Evolutionary conservation across 1,140 invertebrate genomes (phyloP).

Genomic region (Eciton burchellii): DNA sequence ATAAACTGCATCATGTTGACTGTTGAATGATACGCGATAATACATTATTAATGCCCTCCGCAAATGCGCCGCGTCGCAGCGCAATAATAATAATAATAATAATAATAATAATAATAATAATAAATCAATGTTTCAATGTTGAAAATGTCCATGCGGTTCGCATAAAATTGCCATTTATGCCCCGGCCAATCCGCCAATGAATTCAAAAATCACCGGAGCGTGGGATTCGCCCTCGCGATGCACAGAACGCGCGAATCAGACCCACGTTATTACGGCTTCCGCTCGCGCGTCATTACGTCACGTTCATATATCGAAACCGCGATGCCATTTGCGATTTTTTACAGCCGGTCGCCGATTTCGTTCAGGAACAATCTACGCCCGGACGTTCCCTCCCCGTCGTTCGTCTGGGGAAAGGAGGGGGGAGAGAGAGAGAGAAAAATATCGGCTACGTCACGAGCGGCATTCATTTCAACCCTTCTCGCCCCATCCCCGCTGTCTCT

Average conservation of each 20-base stretch:
- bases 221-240: background rate
- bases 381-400: background rate
- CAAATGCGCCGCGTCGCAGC: too few species aligned
- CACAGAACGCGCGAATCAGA: background rate
- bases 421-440: slow-evolving; percentile 24
- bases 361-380: background rate
- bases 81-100: too few species aligned
- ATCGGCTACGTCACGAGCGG: background rate
- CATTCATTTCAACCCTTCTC: slow-evolving; percentile 14
- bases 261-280: background rate
- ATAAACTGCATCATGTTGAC: too few species aligned
- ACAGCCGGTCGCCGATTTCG: background rate
- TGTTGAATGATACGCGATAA: too few species aligned
- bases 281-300: too few species aligned
- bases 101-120: too few species aligned
- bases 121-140: background rate
- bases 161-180: background rate
- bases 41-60: too few species aligned
- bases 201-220: background rate
- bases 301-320: background rate
- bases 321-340: slow-evolving; percentile 21
- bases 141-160: background rate
- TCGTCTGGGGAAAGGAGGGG: too few species aligned
- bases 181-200: too few species aligned
- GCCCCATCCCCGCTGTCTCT: background rate